Conservation (phyloP, 2,113 vertebrate species). For the Bubo scandiacus region DNA sequence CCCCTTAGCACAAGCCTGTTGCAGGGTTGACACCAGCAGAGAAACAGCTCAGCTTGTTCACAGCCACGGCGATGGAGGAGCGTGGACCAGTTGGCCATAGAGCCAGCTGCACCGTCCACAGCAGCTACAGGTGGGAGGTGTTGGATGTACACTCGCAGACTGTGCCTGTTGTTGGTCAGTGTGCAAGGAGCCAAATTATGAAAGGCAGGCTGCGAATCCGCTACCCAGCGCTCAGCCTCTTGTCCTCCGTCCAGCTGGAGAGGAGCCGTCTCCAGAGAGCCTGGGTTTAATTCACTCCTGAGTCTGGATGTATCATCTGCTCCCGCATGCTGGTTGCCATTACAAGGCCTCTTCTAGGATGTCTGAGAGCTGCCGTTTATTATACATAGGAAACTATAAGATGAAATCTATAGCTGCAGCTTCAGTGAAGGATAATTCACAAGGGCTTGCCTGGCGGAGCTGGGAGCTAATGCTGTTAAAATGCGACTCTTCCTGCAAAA, state of each 20-base stretch:
- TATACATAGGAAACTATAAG: background rate
- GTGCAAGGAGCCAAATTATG: background rate
- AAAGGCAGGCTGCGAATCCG: fast-evolving
- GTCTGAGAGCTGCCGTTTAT: conserved; percentile 18
- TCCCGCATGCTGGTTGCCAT: background rate
- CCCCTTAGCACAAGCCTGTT: background rate
- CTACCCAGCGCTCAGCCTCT: background rate
- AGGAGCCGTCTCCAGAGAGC: background rate
- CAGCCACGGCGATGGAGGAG: fast-evolving
- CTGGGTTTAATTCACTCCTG: background rate
- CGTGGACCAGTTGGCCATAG: fast-evolving
- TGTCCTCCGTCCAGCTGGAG: background rate
- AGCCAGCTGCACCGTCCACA: background rate
- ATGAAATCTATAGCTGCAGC: conserved; percentile 36
- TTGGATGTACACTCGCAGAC: background rate
- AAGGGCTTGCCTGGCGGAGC: background rate
- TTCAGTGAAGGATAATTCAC: conserved; percentile 6
- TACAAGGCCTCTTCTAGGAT: background rate
- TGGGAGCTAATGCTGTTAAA: conserved; percentile 12
- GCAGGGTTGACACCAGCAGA: background rate
- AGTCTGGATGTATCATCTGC: background rate
- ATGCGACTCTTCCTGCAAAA: background rate
- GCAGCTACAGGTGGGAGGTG: background rate
- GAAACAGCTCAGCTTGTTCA: background rate
- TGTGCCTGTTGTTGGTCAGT: background rate